Base-by-base conservation (phyloP, 2,797 vertebrate genomes). In the Xerus rutilus region DNA sequence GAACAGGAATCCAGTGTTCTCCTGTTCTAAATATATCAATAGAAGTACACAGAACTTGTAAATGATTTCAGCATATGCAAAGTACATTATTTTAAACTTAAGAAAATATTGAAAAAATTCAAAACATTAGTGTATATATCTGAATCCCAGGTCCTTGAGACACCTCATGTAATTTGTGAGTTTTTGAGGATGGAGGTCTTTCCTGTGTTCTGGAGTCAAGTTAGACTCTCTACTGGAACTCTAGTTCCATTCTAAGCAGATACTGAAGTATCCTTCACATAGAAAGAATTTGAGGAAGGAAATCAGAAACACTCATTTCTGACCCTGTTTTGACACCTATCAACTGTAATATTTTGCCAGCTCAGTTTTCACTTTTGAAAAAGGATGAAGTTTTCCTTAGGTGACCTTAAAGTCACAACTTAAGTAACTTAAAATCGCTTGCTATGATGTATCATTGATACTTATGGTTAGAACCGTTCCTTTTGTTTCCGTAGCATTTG, bases 391-490 rank as follows among this genome's bases (percentile, higher is more conserved):
- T 86, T 96, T 95, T 92, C 18, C 25, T 89, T 74, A 52, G 20
- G 18, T 91, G 49, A 89, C 30, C 84, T 94, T 93, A 93, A 96
- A 91, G 90, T 47, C 89, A 92, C 64, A 72, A 10, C 52, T 83
- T 81, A 96, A 81, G 39, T 84, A 76, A 93, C 30, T 96, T 82
- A 35, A 87, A 96, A 65, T 67, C 43, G 10, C 17, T n/a, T 93
- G 94, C 91, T 47, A 62, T 78, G 84, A 84, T 30, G 52, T 12
- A 30, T 28, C 18, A 72, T 21, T 23, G 18, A 3, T 70, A n/a
- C 8, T 81, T 73, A 32, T 0, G 65, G 14, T 73, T 35, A 76
- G 20, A 43, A 2, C 1, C n/a, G 57, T 45, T 45, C 17, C 35
- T 32, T 84, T 72, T 81, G 3, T 91, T 93, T 83, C 45, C 13